A percentile compares a stretch with the other conserved stretches of the same genome.
phyloP scores from a whole-genome alignment of 1,140 invertebrate species.

The Asobara japonica region DNA sequence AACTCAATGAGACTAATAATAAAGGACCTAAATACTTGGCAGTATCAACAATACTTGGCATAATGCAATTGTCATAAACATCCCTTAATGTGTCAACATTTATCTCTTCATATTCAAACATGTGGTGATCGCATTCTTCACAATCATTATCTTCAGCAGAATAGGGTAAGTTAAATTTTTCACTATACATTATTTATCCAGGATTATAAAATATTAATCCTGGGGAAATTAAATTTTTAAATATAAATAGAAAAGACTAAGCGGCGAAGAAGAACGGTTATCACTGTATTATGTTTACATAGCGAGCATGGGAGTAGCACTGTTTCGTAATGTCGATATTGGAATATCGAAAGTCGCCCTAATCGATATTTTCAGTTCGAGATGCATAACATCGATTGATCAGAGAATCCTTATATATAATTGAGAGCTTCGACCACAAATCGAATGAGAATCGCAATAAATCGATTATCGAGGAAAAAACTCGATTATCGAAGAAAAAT shows the following conservation, averaged over 20 bases:
- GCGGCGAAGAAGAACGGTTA: no score
- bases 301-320: no score
- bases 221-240: background rate
- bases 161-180: background rate
- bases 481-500: no score
- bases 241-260: background rate
- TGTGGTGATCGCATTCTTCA: background rate
- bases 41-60: background rate
- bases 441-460: no score
- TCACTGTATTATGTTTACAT: no score
- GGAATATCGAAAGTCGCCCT: no score
- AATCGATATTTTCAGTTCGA: no score
- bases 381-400: no score
- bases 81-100: background rate
- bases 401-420: no score
- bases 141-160: background rate
- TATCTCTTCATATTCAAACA: background rate
- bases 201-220: background rate
- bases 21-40: background rate
- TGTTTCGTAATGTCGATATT: no score
- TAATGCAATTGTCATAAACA: background rate
- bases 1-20: background rate
- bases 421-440: no score
- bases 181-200: background rate
- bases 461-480: no score